A percentile compares a stretch with the other conserved stretches of the same genome.
Evolutionary conservation across 2,888 invertebrate species (phyloP).

Genomic region (Drosophila siamana): DNA sequence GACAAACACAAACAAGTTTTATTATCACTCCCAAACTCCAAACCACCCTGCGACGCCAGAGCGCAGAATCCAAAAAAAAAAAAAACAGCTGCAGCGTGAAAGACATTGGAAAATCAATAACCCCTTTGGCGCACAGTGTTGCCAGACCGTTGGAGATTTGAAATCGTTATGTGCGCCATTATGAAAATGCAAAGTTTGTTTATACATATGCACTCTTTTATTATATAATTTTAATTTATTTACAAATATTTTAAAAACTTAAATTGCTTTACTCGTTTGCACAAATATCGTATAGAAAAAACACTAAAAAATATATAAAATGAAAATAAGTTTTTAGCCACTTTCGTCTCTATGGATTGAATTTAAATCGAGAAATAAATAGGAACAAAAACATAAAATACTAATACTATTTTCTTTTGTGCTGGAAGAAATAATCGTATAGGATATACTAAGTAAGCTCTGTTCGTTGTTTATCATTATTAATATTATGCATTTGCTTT

Average conservation of each 20-base stretch:
- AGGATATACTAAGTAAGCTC: slow-evolving; percentile 43
- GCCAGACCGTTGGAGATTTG: slow-evolving; percentile 45
- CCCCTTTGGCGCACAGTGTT: slow-evolving; percentile 58
- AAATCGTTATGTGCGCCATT: slow-evolving; percentile 5
- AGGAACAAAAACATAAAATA: slow-evolving; percentile 83
- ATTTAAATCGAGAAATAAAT: slow-evolving; percentile 82
- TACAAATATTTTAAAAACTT: slow-evolving; percentile 78
- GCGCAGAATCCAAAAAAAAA: slow-evolving; percentile 69
- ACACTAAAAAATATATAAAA: slow-evolving; percentile 70
- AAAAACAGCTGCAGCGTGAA: slow-evolving; percentile 60
- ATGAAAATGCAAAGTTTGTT: slow-evolving; percentile 8
- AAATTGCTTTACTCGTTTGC: slow-evolving; percentile 70
- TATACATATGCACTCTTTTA: slow-evolving; percentile 74
- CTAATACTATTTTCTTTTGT: slow-evolving; percentile 77
- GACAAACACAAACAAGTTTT: slow-evolving; percentile 69
- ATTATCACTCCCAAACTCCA: slow-evolving; percentile 67
- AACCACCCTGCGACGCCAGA: slow-evolving; percentile 58
- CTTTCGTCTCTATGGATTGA: slow-evolving; percentile 67
- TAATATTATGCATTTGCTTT: slow-evolving; percentile 17
- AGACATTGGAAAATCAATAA: slow-evolving; percentile 70
- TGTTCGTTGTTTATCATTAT: slow-evolving; percentile 53
- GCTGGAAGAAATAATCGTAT: slow-evolving; percentile 58
- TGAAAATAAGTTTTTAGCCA: slow-evolving; percentile 73
- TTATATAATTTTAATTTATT: slow-evolving; percentile 75
- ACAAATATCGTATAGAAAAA: slow-evolving; percentile 73